Conservation (phyloP, 2,113 vertebrate species). For the Crotalus helleri region DNA sequence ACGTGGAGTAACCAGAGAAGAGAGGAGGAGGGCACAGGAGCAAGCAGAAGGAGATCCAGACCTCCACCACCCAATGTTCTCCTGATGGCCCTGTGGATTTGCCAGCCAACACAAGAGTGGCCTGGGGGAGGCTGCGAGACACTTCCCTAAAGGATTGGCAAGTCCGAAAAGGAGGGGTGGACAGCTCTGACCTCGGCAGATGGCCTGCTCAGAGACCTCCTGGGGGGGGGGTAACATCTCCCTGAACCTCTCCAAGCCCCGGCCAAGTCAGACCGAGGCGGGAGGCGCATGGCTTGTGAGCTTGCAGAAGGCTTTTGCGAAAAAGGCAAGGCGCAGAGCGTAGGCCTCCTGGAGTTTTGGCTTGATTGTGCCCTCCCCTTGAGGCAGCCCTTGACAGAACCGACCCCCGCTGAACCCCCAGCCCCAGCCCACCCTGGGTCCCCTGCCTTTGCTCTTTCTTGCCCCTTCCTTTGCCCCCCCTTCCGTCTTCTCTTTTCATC, state of each 20-base stretch:
- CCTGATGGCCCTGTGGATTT: background rate
- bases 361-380: no score
- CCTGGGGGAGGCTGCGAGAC: accelerated
- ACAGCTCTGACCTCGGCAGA: background rate
- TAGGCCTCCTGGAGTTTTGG: background rate
- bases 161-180: background rate
- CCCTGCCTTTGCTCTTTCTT: background rate
- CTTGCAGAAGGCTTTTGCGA: background rate
- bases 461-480: background rate
- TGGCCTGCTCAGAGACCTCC: background rate
- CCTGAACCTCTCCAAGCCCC: background rate
- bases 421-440: background rate
- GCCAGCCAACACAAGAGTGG: background rate
- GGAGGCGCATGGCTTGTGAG: background rate
- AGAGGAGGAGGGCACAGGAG: background rate
- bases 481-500: conserved; percentile 32
- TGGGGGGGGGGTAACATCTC: background rate
- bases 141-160: background rate
- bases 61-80: no score
- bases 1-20: background rate
- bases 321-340: background rate
- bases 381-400: background rate
- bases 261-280: background rate
- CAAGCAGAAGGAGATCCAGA: background rate
- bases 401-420: no score